Conservation (phyloP, 2,888 invertebrate species). For the Creontiades dilutus region DNA sequence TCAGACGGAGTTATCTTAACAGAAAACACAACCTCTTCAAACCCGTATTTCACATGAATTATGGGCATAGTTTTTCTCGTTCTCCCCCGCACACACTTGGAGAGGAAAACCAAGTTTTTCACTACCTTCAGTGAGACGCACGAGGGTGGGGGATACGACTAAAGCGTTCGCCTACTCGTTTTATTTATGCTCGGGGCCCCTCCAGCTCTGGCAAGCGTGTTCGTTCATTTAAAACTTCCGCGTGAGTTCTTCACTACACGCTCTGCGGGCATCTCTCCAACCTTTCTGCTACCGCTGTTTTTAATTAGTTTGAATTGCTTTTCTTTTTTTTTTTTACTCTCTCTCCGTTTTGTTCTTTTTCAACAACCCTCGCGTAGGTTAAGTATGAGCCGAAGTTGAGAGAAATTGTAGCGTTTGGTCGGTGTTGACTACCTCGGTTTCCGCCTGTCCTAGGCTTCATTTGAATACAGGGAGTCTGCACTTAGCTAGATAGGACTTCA, state of each 20-base stretch:
- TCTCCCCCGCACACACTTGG: not conserved
- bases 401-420: not conserved
- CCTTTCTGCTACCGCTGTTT: constrained; percentile 17
- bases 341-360: not conserved
- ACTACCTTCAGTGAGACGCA: not conserved
- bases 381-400: not conserved
- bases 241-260: constrained; percentile 49
- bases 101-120: constrained; percentile 2
- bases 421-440: not conserved
- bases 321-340: not conserved
- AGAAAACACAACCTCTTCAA: not conserved
- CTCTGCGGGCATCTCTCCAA: constrained; percentile 46
- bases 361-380: not conserved
- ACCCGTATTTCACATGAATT: constrained; percentile 13
- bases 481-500: too few relatives aligned
- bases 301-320: constrained; percentile 53
- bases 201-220: constrained; percentile 39
- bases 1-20: too few relatives aligned
- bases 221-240: constrained; percentile 64
- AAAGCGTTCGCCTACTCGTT: not conserved
- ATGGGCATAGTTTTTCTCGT: constrained; percentile 2
- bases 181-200: not conserved
- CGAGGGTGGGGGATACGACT: not conserved
- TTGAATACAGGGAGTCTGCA: too few relatives aligned
- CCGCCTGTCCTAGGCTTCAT: too few relatives aligned